phyloP scores from a whole-genome alignment of 2,113 vertebrate species.

The Coreoperca whiteheadi region DNA sequence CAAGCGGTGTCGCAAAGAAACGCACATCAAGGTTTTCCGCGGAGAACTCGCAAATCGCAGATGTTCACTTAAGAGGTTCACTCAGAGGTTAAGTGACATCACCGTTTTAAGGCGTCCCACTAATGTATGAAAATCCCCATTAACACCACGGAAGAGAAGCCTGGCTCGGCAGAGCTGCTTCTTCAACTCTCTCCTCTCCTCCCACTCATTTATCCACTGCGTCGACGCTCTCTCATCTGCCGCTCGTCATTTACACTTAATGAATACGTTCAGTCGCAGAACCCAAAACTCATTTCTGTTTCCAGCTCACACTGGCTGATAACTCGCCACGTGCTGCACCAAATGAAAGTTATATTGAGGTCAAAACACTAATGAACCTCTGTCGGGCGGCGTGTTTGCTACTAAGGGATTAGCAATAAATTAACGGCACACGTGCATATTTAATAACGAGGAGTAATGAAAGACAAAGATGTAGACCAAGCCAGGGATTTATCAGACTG shows the following conservation, averaged over 20 bases:
- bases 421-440: not conserved
- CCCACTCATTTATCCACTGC: not conserved
- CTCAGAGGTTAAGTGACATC: not conserved
- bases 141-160: not conserved
- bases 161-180: not conserved
- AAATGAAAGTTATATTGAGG: not conserved
- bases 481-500: too few species aligned
- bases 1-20: not conserved
- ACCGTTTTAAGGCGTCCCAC: not conserved
- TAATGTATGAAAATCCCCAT: conserved; percentile 23
- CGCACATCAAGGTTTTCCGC: not conserved
- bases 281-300: not conserved
- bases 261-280: not conserved
- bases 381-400: not conserved
- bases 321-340: not conserved
- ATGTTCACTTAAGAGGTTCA: not conserved
- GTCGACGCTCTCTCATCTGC: not conserved
- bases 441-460: not conserved
- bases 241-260: not conserved
- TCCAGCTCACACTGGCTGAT: not conserved
- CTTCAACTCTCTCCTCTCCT: not conserved
- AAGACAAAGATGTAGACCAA: too few species aligned
- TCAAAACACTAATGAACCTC: not conserved
- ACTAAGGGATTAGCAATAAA: not conserved
- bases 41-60: not conserved